Evolutionary conservation across 2,113 vertebrate species (phyloP).

Genomic region (Salvator merianae): DNA sequence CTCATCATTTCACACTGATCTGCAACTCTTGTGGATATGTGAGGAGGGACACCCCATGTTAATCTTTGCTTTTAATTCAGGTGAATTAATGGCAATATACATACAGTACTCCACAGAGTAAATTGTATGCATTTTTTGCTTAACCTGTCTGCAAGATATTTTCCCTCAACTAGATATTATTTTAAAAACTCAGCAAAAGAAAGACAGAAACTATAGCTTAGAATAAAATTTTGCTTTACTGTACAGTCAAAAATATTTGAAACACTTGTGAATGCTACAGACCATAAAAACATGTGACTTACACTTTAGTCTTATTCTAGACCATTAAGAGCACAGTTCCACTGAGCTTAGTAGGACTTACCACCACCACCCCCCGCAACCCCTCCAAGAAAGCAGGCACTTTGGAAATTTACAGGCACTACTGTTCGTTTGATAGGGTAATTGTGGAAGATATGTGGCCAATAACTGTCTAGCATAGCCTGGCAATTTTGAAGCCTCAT

Average conservation of each 20-base stretch:
- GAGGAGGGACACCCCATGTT: no score
- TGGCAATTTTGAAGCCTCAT: constrained; percentile 14
- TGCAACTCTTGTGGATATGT: no score
- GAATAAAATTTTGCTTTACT: background rate
- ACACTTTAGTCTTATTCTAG: background rate
- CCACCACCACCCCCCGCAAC: no score
- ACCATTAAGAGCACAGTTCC: background rate
- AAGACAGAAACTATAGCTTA: background rate
- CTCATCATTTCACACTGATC: no score
- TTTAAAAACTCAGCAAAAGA: background rate
- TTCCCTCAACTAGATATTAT: background rate
- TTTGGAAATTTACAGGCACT: background rate
- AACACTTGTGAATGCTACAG: background rate
- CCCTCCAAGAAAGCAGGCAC: background rate
- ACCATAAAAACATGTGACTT: background rate
- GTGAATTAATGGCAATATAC: background rate
- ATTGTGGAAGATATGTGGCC: constrained; percentile 8
- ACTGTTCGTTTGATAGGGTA: background rate
- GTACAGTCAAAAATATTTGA: background rate
- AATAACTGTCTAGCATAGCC: background rate
- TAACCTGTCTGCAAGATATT: background rate
- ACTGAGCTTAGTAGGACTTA: background rate
- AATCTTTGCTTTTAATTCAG: background rate
- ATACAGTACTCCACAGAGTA: background rate
- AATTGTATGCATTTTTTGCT: background rate